phyloP scores from a whole-genome alignment of 2,113 vertebrate species.

The Sander vitreus region DNA sequence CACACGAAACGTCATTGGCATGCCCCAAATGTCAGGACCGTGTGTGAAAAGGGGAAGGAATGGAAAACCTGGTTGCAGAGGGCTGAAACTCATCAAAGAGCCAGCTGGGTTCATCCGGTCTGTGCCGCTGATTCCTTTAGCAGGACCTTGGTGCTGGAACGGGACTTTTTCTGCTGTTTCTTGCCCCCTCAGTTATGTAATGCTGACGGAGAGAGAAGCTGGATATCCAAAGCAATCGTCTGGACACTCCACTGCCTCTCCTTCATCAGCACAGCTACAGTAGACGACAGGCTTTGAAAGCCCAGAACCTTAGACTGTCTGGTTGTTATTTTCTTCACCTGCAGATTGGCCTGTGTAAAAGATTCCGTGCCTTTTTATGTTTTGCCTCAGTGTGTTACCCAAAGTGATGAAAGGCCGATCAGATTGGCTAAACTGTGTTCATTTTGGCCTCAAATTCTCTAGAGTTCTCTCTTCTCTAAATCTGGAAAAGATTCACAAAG shows the following conservation, averaged over 20 bases:
- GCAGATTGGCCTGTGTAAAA: slow-evolving; percentile 36
- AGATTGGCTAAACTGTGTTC: slow-evolving; percentile 46
- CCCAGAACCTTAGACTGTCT: slow-evolving; percentile 26
- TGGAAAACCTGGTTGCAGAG: slow-evolving; percentile 68
- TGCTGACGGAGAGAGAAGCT: slow-evolving; percentile 58
- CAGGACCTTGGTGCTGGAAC: slow-evolving; percentile 69
- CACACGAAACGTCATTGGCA: slow-evolving; percentile 48
- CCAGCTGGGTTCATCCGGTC: slow-evolving; percentile 73
- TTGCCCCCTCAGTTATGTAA: slow-evolving; percentile 69
- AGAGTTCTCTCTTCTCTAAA: slow-evolving; percentile 16
- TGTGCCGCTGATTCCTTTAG: slow-evolving; percentile 75
- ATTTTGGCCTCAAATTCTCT: slow-evolving; percentile 43
- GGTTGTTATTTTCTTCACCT: slow-evolving; percentile 56
- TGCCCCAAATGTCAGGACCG: slow-evolving; percentile 50
- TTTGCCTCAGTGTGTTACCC: slow-evolving; percentile 37
- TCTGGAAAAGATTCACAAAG: slow-evolving; percentile 42
- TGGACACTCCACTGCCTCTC: slow-evolving; percentile 36
- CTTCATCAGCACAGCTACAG: slow-evolving; percentile 25
- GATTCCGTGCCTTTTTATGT: slow-evolving; percentile 40
- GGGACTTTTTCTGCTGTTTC: slow-evolving; percentile 58
- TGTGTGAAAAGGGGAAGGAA: slow-evolving; percentile 58
- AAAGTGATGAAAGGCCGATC: slow-evolving; percentile 53
- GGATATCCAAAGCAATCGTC: slow-evolving; percentile 55
- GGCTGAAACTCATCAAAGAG: slow-evolving; percentile 61
- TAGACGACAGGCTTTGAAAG: slow-evolving; percentile 31